Conservation (phyloP, 2,797 vertebrate species). For the Microchirus variegatus region DNA sequence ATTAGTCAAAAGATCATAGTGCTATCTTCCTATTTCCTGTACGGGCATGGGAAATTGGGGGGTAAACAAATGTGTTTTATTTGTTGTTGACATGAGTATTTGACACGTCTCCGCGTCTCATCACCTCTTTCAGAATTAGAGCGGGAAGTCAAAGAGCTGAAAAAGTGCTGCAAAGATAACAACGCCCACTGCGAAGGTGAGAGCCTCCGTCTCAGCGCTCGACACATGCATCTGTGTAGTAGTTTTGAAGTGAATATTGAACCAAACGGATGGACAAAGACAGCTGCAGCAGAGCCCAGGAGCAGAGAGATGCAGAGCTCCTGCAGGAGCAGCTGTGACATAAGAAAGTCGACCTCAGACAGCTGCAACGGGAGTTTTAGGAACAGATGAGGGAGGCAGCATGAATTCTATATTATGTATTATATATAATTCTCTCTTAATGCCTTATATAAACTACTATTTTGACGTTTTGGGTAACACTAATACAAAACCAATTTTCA, state of each 20-base stretch:
- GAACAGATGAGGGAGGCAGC: constrained; percentile 3
- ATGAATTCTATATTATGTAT: background rate
- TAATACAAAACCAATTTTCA: too few relatives aligned
- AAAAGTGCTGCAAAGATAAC: constrained; percentile 15
- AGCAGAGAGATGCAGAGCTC: constrained; percentile 1
- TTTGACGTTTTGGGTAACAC: too few relatives aligned
- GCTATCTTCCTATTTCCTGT: background rate
- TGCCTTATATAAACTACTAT: too few relatives aligned
- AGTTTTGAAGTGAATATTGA: constrained; percentile 11
- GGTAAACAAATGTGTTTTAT: background rate
- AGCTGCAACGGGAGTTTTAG: constrained; percentile 19
- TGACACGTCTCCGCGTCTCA: background rate
- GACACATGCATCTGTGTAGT: background rate
- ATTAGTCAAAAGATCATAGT: too few relatives aligned
- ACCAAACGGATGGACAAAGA: constrained; percentile 27
- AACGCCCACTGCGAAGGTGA: constrained; percentile 38
- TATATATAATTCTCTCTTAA: too few relatives aligned
- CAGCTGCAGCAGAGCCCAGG: constrained; percentile 24
- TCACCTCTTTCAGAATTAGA: constrained; percentile 45
- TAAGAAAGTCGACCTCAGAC: constrained; percentile 5
- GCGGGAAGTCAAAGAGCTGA: constrained; percentile 22
- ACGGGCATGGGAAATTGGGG: background rate
- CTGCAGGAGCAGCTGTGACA: constrained; percentile 11
- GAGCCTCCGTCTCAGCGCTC: background rate
- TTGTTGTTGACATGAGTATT: background rate